Base-by-base conservation (phyloP, 2,888 invertebrate species). In the Polyommatus icarus region DNA sequence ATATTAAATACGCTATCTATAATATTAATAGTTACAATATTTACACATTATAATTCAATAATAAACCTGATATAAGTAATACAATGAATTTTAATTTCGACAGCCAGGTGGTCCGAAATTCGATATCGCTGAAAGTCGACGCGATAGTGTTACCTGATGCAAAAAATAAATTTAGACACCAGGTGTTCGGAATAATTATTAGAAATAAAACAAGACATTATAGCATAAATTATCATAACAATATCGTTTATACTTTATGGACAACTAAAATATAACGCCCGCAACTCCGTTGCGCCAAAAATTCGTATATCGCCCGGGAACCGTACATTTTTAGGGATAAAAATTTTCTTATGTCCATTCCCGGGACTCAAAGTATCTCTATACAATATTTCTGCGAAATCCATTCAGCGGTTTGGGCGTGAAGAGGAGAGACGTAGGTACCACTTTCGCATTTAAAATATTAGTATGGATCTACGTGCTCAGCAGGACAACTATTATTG, bases 91-190 rank as follows among this genome's bases (percentile, higher is more conserved):
- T 61, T 12, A 61, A 20, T 61, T 4, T 61, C 24, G 61, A 7
- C 18, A 7, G 71, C 71, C 71, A 71, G 71, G 36, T 71, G 71
- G 71, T 71, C 71, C 61, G 71, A 71, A 71, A 71, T 71, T 18
- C 71, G 71, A 71, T 71, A 71, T 36, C 0, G 61, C 71, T 36
- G 36, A 71, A 71, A 71, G 71, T 18, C 71, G 7, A 36, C 36
- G 71, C 24, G 61, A 61, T 71, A 18, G n/a, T 71, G 71, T 71
- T 71, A 71, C 71, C n/a, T 5, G 18, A 36, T n/a, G 32, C 36
- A 71, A 71, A 71, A 71, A 71, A 71, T 36, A 71, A 36, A n/a
- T 36, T 71, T 36, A 36, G 24, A 71, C 59, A 36, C 71, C 71
- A 71, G 71, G 71, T 71, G 71, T 71, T 18, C 36, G 18, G 10